Percentiles rank a stretch among this genome's conserved stretches.
phyloP scores from a whole-genome alignment of 2,888 invertebrate genomes.

The Cheilosia soror region DNA sequence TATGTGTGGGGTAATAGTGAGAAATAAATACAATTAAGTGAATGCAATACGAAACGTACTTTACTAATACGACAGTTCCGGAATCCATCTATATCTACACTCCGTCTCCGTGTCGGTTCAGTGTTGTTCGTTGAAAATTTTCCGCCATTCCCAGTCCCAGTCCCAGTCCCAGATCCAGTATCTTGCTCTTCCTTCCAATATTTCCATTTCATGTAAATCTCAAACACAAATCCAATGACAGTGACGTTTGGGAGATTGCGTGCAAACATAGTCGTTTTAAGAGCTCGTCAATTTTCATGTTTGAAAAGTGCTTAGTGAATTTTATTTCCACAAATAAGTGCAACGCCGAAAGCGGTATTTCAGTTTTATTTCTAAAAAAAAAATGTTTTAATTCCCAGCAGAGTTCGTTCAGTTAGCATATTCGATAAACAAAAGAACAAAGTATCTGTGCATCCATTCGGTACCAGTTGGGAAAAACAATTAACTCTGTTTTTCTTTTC shows the following conservation, averaged over 20 bases:
- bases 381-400: background rate
- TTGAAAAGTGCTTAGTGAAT: conserved; percentile 18
- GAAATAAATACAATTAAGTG: no score
- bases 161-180: conserved; percentile 9
- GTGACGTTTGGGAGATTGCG: conserved; percentile 68
- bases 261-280: conserved; percentile 35
- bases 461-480: conserved; percentile 49
- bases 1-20: no score
- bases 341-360: background rate
- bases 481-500: conserved; percentile 23
- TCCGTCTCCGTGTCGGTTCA: no score
- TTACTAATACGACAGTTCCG: no score
- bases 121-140: no score
- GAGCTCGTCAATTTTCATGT: conserved; percentile 5
- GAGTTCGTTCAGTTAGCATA: background rate
- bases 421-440: background rate
- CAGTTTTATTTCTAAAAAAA: background rate
- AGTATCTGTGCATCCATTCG: conserved; percentile 5
- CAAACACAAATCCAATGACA: conserved; percentile 21
- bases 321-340: background rate
- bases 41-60: no score
- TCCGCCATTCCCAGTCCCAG: no score
- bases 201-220: conserved; percentile 59
- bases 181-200: conserved; percentile 11
- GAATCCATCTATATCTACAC: no score